Percentiles rank a stretch among this genome's conserved stretches.
These are phyloP conservation scores for Apostichopus parvimensis DNA, from an alignment of 35 echinoderm and acorn worm species.

Conservation along the genomic window DNA sequence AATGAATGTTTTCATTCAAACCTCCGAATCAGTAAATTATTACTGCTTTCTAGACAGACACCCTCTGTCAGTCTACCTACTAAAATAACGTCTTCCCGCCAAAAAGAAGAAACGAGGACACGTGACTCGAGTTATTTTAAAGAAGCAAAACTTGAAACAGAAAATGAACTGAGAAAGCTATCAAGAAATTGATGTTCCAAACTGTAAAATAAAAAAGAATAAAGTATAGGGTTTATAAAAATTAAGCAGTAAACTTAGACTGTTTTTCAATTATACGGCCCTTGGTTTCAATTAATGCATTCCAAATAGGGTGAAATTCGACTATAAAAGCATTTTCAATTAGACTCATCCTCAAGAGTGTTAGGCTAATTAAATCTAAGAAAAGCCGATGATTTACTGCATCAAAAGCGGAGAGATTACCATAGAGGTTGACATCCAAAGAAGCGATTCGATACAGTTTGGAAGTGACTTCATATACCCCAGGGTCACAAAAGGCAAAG, in stretches of 20 bases:
- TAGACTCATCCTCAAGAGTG: conserved; percentile 1
- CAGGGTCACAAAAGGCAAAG: background rate
- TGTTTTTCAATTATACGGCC: conserved; percentile 37
- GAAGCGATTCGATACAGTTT: background rate
- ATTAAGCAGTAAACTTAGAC: conserved; percentile 6
- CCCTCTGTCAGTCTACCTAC: no score
- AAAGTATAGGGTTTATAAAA: background rate
- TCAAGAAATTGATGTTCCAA: no score
- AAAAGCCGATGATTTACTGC: background rate
- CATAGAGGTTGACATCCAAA: background rate
- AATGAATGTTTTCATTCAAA: no score
- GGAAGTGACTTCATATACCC: background rate
- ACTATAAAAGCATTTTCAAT: background rate
- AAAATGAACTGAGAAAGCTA: no score
- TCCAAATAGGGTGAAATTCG: background rate
- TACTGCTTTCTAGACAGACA: no score
- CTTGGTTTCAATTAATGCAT: conserved; percentile 41
- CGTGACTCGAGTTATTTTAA: no score
- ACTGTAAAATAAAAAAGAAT: no score
- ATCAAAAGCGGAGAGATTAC: conserved; percentile 12
- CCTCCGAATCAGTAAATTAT: no score
- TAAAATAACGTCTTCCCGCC: no score
- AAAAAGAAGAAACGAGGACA: no score
- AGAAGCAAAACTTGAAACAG: no score
- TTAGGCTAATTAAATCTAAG: background rate